A percentile compares a stretch with the other conserved stretches of the same genome.
These are phyloP conservation scores for Pterois miles DNA, from an alignment of 2,797 vertebrate genomes.

Conservation along the genomic window DNA sequence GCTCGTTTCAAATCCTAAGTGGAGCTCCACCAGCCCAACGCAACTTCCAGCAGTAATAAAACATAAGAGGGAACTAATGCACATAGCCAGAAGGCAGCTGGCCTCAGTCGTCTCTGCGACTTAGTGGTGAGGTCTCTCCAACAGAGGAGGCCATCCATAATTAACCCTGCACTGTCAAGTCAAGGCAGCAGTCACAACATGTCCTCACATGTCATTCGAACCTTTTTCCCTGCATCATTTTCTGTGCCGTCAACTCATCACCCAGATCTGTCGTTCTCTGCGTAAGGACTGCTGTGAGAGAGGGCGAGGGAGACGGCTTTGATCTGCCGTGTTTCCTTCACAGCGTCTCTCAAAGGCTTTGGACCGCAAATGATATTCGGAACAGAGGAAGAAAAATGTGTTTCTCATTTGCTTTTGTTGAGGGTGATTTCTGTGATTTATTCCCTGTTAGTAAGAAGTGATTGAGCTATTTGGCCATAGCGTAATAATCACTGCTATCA, in stretches of 20 bases:
- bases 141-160: constrained; percentile 76
- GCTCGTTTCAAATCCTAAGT: constrained; percentile 50
- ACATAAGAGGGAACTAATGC: constrained; percentile 65
- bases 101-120: constrained; percentile 51
- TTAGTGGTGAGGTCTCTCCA: constrained; percentile 53
- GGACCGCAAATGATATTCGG: constrained; percentile 44
- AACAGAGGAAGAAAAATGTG: constrained; percentile 57
- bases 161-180: constrained; percentile 75
- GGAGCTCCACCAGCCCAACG: constrained; percentile 25
- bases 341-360: constrained; percentile 59
- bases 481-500: constrained; percentile 52
- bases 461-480: constrained; percentile 55
- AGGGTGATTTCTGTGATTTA: constrained; percentile 57
- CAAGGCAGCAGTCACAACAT: constrained; percentile 68
- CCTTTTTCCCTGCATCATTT: constrained; percentile 62
- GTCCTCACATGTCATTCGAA: constrained; percentile 73
- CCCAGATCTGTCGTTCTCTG: constrained; percentile 64
- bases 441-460: constrained; percentile 37
- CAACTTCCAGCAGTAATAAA: constrained; percentile 70
- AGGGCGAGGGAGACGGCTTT: constrained; percentile 55
- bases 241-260: constrained; percentile 64
- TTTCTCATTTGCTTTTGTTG: constrained; percentile 57
- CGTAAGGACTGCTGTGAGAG: constrained; percentile 43
- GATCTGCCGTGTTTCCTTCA: constrained; percentile 59
- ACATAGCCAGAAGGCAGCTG: constrained; percentile 63